These are phyloP conservation scores for Montipora sp. DNA, from an alignment of 64 coral and sea anemone genomes.

Conservation along the genomic window DNA sequence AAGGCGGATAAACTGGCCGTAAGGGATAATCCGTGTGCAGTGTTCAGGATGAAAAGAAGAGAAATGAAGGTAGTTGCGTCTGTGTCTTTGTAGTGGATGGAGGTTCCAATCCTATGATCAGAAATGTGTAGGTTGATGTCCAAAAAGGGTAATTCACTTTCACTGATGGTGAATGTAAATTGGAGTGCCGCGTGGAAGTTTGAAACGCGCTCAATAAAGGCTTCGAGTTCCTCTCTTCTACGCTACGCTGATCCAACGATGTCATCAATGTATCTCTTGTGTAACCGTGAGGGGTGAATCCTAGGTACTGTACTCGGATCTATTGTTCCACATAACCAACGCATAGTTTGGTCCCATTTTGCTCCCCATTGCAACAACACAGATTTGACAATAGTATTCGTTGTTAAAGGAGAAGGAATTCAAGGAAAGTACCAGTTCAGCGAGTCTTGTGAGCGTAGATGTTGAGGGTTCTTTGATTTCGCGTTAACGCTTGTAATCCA, in stretches of 20 bases:
- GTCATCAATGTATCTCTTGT: background rate
- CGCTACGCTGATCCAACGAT: background rate
- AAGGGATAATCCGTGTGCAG: background rate
- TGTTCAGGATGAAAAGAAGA: conserved; percentile 8
- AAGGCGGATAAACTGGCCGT: too few relatives aligned
- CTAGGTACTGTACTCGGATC: background rate
- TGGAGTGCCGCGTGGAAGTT: background rate
- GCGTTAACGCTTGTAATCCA: conserved; percentile 32
- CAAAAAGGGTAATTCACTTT: background rate
- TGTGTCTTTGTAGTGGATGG: too few relatives aligned
- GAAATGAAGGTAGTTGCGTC: background rate
- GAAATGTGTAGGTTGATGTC: conserved; percentile 9
- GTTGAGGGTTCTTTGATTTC: conserved; percentile 23
- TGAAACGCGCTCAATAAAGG: background rate
- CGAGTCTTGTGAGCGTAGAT: conserved; percentile 12
- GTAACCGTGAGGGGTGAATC: background rate
- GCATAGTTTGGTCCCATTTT: background rate
- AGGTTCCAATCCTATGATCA: background rate
- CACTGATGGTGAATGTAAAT: background rate
- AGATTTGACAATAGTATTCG: background rate
- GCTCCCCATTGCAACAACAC: background rate
- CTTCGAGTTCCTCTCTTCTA: background rate
- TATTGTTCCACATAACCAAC: background rate
- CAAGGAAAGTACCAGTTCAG: conserved; percentile 29
- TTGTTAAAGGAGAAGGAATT: background rate